Evolutionary conservation across 2,888 invertebrate genomes (phyloP).

Genomic region (Oegoconia quadripuncta): DNA sequence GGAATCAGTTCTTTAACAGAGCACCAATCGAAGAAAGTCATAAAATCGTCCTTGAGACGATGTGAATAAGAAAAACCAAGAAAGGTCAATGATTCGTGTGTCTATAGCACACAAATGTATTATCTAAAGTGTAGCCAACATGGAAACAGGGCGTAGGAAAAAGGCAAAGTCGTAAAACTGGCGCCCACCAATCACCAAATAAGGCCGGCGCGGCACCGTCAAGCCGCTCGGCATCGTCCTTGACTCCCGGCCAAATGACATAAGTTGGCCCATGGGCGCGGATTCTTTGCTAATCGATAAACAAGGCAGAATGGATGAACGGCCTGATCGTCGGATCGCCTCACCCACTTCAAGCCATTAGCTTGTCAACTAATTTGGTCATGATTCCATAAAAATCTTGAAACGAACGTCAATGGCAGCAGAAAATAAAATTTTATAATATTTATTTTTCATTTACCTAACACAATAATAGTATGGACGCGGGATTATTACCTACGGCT

Average conservation of each 20-base stretch:
- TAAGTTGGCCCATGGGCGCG: constrained; percentile 77
- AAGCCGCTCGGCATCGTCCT: constrained; percentile 66
- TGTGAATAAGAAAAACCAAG: constrained; percentile 36
- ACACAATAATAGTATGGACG: neutral
- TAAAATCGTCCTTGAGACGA: constrained; percentile 42
- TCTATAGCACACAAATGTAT: constrained; percentile 50
- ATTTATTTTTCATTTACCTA: neutral
- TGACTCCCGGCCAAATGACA: constrained; percentile 78
- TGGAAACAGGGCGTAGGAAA: constrained; percentile 68
- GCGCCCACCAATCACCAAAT: constrained; percentile 78
- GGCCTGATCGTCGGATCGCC: constrained; percentile 51
- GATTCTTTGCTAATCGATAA: constrained; percentile 74
- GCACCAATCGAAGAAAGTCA: constrained; percentile 32
- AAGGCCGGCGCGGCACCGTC: constrained; percentile 69
- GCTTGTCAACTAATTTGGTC: constrained; percentile 52
- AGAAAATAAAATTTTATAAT: neutral
- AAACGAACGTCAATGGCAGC: constrained; percentile 29
- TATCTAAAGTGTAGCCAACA: constrained; percentile 60
- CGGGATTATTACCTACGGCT: constrained; percentile 14
- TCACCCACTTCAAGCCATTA: constrained; percentile 65
- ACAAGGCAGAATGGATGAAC: constrained; percentile 66
- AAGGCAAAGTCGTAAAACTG: constrained; percentile 76
- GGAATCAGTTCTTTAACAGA: constrained; percentile 25
- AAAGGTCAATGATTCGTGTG: constrained; percentile 53
- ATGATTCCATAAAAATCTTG: constrained; percentile 52